A percentile compares a stretch with the other conserved stretches of the same genome.
Conservation (phyloP, 2,888 invertebrate genomes). For the Hypercompe scribonia region DNA sequence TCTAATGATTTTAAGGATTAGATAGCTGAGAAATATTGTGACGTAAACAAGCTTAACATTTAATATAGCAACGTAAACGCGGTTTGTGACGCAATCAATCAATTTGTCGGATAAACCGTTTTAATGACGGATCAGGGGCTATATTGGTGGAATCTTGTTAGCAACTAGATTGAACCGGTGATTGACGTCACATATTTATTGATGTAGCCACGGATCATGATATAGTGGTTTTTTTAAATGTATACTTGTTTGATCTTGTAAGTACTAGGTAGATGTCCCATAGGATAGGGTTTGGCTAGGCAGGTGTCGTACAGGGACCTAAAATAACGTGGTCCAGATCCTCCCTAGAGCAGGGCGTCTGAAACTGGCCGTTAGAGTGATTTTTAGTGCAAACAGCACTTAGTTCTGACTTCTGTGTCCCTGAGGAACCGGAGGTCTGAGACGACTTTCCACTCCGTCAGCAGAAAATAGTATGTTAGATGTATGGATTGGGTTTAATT, state of each 20-base stretch:
- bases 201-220: slow-evolving; percentile 6
- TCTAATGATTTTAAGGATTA: neutral
- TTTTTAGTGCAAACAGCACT: no score
- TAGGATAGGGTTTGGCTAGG: no score
- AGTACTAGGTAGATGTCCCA: neutral
- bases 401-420: no score
- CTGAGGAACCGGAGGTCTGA: no score
- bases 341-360: no score
- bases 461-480: no score
- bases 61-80: slow-evolving; percentile 4
- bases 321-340: no score
- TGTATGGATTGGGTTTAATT: no score
- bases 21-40: neutral
- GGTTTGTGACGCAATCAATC: slow-evolving; percentile 16
- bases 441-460: no score
- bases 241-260: neutral
- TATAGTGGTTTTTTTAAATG: neutral
- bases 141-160: slow-evolving; percentile 14
- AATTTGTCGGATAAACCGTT: slow-evolving; percentile 16
- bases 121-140: slow-evolving; percentile 24
- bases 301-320: no score
- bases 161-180: neutral
- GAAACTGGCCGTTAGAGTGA: no score
- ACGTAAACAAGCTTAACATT: neutral
- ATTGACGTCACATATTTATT: slow-evolving; percentile 31